Conservation (phyloP, 2,888 invertebrate species). For the Neoitamus cyanurus region DNA sequence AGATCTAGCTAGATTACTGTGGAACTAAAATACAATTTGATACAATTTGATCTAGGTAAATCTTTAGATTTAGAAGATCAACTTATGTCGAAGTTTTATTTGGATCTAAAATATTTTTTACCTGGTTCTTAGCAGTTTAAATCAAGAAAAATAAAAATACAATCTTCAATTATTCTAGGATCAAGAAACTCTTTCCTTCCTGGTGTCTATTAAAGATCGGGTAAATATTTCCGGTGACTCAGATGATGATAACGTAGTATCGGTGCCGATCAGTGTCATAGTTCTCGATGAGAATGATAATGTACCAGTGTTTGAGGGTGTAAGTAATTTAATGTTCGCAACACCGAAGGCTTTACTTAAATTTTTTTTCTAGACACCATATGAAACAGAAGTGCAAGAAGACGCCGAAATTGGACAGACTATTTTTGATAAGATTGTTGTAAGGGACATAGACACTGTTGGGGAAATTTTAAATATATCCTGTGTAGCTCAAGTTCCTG, state of each 20-base stretch:
- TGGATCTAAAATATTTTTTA: too few relatives aligned
- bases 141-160: not conserved
- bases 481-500: slow-evolving; percentile 68
- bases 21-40: too few relatives aligned
- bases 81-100: too few relatives aligned
- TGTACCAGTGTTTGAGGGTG: slow-evolving; percentile 81
- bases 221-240: slow-evolving; percentile 71
- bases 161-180: slow-evolving; percentile 68
- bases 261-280: slow-evolving; percentile 83
- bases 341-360: not conserved
- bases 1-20: too few relatives aligned
- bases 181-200: slow-evolving; percentile 81
- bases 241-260: slow-evolving; percentile 77
- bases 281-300: slow-evolving; percentile 91
- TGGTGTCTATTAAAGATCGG: slow-evolving; percentile 84
- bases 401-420: slow-evolving; percentile 79
- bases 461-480: slow-evolving; percentile 84
- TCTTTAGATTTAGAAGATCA: too few relatives aligned
- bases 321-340: slow-evolving; percentile 64
- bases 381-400: slow-evolving; percentile 82
- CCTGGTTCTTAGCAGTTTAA: too few relatives aligned
- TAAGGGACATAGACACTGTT: slow-evolving; percentile 83
- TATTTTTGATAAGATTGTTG: slow-evolving; percentile 77
- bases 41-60: too few relatives aligned
- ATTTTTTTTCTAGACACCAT: slow-evolving; percentile 74